Percentiles rank a stretch among this genome's conserved stretches.
Evolutionary conservation across 2,113 vertebrate genomes (phyloP).

Genomic region (Psephotus haematonotus): DNA sequence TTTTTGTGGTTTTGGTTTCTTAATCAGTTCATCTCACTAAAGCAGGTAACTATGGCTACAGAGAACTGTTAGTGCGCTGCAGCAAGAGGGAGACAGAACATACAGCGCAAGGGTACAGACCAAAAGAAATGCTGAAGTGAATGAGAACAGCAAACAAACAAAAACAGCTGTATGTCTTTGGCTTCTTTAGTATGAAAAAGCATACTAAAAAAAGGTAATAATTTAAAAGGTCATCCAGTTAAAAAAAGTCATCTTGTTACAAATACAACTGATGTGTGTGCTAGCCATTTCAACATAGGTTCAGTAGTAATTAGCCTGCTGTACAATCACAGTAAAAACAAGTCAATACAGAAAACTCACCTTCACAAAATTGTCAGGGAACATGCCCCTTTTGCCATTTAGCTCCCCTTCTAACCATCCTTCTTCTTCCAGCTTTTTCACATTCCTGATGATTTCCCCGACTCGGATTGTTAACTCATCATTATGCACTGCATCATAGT

Average conservation of each 20-base stretch:
- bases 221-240: background rate
- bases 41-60: background rate
- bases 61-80: background rate
- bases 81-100: background rate
- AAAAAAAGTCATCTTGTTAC: background rate
- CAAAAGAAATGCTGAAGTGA: background rate
- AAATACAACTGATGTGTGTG: background rate
- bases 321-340: background rate
- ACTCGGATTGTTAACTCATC: conserved; percentile 91
- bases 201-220: background rate
- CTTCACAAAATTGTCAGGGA: conserved; percentile 99
- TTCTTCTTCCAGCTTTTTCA: conserved; percentile 89
- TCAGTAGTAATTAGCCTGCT: background rate
- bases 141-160: background rate
- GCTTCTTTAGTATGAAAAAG: background rate
- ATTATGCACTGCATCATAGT: conserved; percentile 90
- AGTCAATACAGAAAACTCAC: conserved; percentile 70
- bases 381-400: conserved; percentile 89
- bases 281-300: background rate
- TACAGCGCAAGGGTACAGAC: background rate
- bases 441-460: conserved; percentile 92
- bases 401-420: conserved; percentile 97
- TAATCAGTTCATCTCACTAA: background rate
- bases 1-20: background rate
- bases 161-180: background rate